Evolutionary conservation across 2,113 vertebrate genomes (phyloP).

Genomic region (Microtus oregoni): DNA sequence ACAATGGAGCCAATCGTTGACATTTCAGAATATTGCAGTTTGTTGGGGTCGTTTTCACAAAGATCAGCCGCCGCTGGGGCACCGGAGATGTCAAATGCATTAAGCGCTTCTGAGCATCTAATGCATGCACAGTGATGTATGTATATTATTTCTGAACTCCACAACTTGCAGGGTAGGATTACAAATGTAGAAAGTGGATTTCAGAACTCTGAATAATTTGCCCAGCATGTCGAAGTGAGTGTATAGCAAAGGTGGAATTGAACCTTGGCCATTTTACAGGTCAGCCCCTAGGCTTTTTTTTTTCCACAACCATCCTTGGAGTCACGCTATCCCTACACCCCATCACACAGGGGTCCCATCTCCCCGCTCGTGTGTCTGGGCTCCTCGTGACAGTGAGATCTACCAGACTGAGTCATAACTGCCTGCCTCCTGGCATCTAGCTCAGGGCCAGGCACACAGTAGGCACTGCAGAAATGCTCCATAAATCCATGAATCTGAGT

Average conservation of each 20-base stretch:
- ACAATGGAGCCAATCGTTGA: neutral
- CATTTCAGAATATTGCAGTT: neutral
- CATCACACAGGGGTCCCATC: neutral
- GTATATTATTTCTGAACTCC: neutral
- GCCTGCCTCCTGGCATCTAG: neutral
- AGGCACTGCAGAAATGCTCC: neutral
- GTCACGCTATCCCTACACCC: neutral
- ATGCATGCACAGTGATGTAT: fast-evolving
- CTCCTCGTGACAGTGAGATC: neutral
- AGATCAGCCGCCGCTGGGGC: neutral
- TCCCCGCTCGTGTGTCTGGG: neutral
- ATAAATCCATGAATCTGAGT: neutral
- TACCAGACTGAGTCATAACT: neutral
- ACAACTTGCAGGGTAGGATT: neutral
- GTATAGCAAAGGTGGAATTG: neutral
- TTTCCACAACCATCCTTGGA: neutral
- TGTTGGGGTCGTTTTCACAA: conserved; percentile 8
- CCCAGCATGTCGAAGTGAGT: neutral
- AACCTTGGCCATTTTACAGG: neutral
- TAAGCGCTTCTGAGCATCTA: neutral
- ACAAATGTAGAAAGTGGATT: neutral
- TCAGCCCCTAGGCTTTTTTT: neutral
- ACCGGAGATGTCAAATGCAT: neutral
- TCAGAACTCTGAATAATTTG: neutral
- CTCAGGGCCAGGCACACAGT: neutral